Evolutionary conservation across 2,888 invertebrate genomes (phyloP).

Genomic region (Polymixis lichenea): DNA sequence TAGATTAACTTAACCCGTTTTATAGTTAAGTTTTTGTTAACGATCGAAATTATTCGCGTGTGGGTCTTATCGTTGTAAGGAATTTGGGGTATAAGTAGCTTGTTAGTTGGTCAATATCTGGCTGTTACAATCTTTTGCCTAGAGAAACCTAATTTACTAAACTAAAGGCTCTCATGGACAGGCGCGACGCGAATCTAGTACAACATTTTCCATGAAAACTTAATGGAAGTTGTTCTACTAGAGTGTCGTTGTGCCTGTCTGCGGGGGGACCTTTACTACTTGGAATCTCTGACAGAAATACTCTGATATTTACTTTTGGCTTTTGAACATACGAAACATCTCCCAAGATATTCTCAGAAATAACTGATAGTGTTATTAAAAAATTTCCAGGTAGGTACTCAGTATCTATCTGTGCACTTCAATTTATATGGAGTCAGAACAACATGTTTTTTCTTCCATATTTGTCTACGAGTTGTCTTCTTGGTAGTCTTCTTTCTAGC

Average conservation of each 20-base stretch:
- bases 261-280: not conserved
- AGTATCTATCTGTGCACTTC: not conserved
- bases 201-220: no score
- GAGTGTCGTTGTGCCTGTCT: no score
- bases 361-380: not conserved
- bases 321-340: not conserved
- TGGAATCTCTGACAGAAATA: not conserved
- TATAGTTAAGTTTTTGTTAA: slow-evolving; percentile 11
- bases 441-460: no score
- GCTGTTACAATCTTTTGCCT: slow-evolving; percentile 33
- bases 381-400: not conserved
- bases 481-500: no score
- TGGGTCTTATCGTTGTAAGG: slow-evolving; percentile 52
- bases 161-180: no score
- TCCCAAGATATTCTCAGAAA: not conserved
- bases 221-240: no score
- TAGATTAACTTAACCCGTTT: slow-evolving; percentile 27
- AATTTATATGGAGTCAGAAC: no score
- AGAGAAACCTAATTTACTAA: not conserved
- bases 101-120: slow-evolving; percentile 41
- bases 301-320: not conserved
- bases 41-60: slow-evolving; percentile 52
- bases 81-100: slow-evolving; percentile 33
- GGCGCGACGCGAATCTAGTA: no score
- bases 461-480: no score